Evolutionary conservation across 2,888 invertebrate genomes (phyloP).

Genomic region (Malachius bipustulatus): DNA sequence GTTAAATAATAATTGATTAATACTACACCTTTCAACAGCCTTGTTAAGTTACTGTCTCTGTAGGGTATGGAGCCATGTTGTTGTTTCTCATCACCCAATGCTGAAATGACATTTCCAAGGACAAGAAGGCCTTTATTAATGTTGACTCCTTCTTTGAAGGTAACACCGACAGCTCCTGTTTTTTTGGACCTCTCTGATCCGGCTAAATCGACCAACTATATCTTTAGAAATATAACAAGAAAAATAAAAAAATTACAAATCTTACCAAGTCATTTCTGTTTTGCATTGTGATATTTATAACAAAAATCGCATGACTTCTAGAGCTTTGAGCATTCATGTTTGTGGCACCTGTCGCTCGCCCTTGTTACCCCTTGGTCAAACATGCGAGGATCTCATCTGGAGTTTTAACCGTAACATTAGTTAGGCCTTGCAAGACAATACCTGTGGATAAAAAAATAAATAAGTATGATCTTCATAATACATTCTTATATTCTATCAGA

Average conservation of each 20-base stretch:
- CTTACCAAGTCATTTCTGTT: constrained; percentile 34
- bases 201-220: constrained; percentile 84
- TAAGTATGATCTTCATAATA: too few relatives aligned
- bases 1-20: too few relatives aligned
- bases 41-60: constrained; percentile 84
- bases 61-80: constrained; percentile 61
- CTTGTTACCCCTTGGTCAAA: constrained; percentile 56
- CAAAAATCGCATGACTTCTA: constrained; percentile 83
- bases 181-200: constrained; percentile 86
- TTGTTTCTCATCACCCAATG: constrained; percentile 59
- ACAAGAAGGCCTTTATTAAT: constrained; percentile 87
- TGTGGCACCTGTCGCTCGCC: constrained; percentile 75
- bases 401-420: constrained; percentile 49
- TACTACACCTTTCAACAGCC: too few relatives aligned
- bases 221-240: too few relatives aligned
- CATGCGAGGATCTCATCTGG: constrained; percentile 56
- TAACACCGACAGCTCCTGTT: constrained; percentile 77
- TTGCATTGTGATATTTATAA: constrained; percentile 55
- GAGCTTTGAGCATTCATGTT: constrained; percentile 80
- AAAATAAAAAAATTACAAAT: too few relatives aligned
- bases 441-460: too few relatives aligned
- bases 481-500: too few relatives aligned
- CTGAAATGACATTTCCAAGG: constrained; percentile 89
- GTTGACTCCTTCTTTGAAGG: too few relatives aligned
- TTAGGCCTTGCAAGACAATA: constrained; percentile 52